Percentiles rank a stretch among this genome's conserved stretches.
Conservation (phyloP, 2,888 invertebrate species). For the Dysmachus trigonus region DNA sequence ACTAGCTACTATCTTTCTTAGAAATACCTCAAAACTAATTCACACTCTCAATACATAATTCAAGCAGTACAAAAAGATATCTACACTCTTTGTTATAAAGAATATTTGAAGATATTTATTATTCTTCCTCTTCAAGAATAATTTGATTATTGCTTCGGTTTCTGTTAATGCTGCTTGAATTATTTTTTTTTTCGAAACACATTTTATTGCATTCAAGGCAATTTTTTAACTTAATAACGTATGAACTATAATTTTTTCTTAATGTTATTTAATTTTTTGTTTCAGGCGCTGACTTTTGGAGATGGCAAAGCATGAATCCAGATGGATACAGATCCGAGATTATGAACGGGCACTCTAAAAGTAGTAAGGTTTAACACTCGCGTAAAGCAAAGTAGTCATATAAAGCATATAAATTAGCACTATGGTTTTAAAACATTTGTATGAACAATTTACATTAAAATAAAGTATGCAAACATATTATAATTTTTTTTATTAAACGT, state of each 20-base stretch:
- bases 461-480: background rate
- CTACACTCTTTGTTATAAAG: too few relatives aligned
- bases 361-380: background rate
- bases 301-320: slow-evolving; percentile 90
- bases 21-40: too few relatives aligned
- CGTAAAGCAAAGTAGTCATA: background rate
- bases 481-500: background rate
- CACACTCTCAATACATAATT: too few relatives aligned
- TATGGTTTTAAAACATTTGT: background rate
- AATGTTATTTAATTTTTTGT: background rate
- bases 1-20: too few relatives aligned
- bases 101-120: too few relatives aligned
- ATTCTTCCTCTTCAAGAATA: too few relatives aligned
- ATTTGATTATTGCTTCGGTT: too few relatives aligned
- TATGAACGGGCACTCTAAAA: slow-evolving; percentile 45
- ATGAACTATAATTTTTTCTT: background rate
- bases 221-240: too few relatives aligned
- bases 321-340: slow-evolving; percentile 69
- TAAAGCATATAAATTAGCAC: background rate
- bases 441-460: background rate
- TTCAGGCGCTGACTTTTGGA: slow-evolving; percentile 85
- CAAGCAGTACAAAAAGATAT: too few relatives aligned
- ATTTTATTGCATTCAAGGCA: too few relatives aligned
- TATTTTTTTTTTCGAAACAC: too few relatives aligned
- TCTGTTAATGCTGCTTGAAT: too few relatives aligned